Percentiles rank a stretch among this genome's conserved stretches.
Conservation (phyloP, 2,797 vertebrate species). For the Bovichtus variegatus region DNA sequence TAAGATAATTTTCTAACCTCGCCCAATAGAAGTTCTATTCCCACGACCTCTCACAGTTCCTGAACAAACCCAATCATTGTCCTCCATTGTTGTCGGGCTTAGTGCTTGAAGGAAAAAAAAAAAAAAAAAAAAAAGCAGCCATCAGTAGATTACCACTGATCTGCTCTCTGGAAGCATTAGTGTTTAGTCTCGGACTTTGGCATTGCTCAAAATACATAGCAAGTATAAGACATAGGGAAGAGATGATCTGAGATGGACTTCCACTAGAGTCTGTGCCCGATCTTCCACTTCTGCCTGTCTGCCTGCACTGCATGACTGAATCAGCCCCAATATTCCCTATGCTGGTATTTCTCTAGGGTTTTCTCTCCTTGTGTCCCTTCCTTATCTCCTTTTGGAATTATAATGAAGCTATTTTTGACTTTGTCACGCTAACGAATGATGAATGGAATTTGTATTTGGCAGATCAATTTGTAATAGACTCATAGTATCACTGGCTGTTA, state of each 20-base stretch:
- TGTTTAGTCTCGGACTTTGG: slow-evolving; percentile 17
- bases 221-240: neutral
- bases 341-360: slow-evolving; percentile 4
- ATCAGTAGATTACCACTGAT: neutral
- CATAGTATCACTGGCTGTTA: neutral
- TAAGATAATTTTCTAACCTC: slow-evolving; percentile 31
- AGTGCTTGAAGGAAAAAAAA: slow-evolving; percentile 4
- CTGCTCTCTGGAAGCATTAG: slow-evolving; percentile 3
- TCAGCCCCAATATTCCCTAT: slow-evolving; percentile 1
- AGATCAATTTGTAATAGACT: neutral
- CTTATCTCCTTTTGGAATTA: slow-evolving; percentile 3
- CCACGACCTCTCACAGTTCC: slow-evolving; percentile 14
- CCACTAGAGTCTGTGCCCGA: slow-evolving; percentile 31
- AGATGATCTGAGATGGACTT: slow-evolving; percentile 24
- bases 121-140: neutral
- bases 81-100: slow-evolving; percentile 6
- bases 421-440: neutral
- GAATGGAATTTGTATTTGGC: neutral
- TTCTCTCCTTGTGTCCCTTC: slow-evolving; percentile 27
- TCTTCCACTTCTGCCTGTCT: slow-evolving; percentile 63
- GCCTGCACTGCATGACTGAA: slow-evolving; percentile 72
- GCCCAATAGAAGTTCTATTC: slow-evolving; percentile 10
- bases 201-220: slow-evolving; percentile 9
- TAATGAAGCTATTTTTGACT: slow-evolving; percentile 4
- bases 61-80: slow-evolving; percentile 24